phyloP scores from a whole-genome alignment of 2,113 vertebrate species.

The Calonectris borealis region DNA sequence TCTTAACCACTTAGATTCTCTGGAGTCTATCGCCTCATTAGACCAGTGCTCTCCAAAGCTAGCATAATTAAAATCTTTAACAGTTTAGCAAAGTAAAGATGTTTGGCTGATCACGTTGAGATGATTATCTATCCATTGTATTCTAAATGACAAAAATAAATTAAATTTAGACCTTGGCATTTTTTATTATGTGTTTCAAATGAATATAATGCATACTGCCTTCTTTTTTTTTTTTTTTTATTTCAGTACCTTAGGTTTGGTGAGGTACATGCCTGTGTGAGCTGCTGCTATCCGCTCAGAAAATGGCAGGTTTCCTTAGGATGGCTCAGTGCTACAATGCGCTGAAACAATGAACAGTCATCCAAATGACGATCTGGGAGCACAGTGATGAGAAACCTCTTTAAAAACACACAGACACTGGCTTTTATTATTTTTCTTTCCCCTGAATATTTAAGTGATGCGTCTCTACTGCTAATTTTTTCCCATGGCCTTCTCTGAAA shows the following conservation, averaged over 20 bases:
- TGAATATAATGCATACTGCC: slow-evolving; percentile 77
- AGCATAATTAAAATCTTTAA: slow-evolving; percentile 99
- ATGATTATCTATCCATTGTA: slow-evolving; percentile 97
- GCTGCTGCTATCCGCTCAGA: slow-evolving; percentile 34
- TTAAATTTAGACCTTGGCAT: slow-evolving; percentile 92
- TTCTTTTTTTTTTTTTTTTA: background rate
- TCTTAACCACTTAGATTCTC: slow-evolving; percentile 97
- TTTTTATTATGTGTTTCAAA: slow-evolving; percentile 86
- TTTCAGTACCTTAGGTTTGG: slow-evolving; percentile 65
- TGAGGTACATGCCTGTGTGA: slow-evolving; percentile 61
- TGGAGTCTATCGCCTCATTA: slow-evolving; percentile 99
- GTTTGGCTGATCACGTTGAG: slow-evolving; percentile 99
- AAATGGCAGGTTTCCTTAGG: slow-evolving; percentile 69
- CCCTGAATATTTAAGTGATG: background rate
- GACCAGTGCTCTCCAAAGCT: slow-evolving; percentile 99
- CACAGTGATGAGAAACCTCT: background rate
- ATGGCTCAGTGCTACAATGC: background rate
- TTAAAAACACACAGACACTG: background rate
- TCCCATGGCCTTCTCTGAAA: background rate
- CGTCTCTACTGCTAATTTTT: background rate
- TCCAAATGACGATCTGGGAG: background rate
- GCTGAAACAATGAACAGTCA: slow-evolving; percentile 35
- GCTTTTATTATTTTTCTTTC: background rate
- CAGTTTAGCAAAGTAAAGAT: slow-evolving; percentile 99
- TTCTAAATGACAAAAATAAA: slow-evolving; percentile 99